Evolutionary conservation across 2,113 vertebrate species (phyloP).

Genomic region (Cathartes aura): DNA sequence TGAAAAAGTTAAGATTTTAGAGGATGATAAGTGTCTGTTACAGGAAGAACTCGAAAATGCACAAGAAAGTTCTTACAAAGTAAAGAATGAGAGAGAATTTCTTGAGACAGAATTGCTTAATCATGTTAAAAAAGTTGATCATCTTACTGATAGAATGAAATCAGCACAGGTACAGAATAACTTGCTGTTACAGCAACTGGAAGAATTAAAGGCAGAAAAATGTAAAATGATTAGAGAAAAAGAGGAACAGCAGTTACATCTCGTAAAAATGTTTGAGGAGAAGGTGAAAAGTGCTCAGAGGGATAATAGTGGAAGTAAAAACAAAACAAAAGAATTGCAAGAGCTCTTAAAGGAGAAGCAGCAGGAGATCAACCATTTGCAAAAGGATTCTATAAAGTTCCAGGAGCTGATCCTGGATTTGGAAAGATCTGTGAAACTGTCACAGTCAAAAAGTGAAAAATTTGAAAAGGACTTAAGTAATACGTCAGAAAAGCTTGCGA

Average conservation of each 20-base stretch:
- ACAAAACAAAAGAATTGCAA: constrained; percentile 82
- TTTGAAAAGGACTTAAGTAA: constrained; percentile 73
- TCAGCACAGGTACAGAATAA: constrained; percentile 75
- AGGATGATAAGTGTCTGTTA: constrained; percentile 86
- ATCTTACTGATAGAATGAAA: constrained; percentile 76
- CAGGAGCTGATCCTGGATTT: constrained; percentile 86
- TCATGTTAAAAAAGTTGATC: constrained; percentile 80
- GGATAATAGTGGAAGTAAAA: constrained; percentile 82
- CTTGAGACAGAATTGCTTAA: constrained; percentile 85
- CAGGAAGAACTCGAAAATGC: constrained; percentile 88
- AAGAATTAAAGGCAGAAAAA: constrained; percentile 75
- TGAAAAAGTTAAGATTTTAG: constrained; percentile 86
- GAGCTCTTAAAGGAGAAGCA: constrained; percentile 90
- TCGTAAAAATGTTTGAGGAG: constrained; percentile 83
- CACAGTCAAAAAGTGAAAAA: constrained; percentile 65
- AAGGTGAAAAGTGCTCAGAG: constrained; percentile 82
- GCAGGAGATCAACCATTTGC: constrained; percentile 86
- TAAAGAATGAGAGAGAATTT: constrained; percentile 87
- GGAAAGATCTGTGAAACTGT: constrained; percentile 80
- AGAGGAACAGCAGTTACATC: constrained; percentile 81
- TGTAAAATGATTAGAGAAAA: constrained; percentile 74
- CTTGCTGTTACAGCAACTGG: constrained; percentile 76
- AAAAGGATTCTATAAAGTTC: constrained; percentile 86
- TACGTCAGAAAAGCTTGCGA: constrained; percentile 44
- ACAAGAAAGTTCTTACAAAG: constrained; percentile 83